A percentile compares a stretch with the other conserved stretches of the same genome.
These are phyloP conservation scores for Chalcis sispes DNA, from an alignment of 2,888 invertebrate species.

Conservation along the genomic window DNA sequence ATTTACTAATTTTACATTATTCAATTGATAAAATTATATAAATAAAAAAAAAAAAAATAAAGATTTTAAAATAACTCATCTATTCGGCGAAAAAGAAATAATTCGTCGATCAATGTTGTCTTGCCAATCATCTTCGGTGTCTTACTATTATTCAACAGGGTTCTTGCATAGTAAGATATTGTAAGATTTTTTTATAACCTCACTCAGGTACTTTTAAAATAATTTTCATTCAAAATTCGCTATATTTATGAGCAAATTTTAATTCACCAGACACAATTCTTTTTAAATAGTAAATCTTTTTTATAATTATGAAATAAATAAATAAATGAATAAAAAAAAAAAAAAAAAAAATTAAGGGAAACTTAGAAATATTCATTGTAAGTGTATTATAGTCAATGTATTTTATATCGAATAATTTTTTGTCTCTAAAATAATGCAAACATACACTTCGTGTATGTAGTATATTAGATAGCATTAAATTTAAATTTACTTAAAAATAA, in stretches of 20 bases:
- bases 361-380: not conserved
- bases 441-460: not conserved
- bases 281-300: not conserved
- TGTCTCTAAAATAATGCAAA: conserved; percentile 2
- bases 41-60: too few species aligned
- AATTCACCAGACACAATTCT: too few species aligned
- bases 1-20: too few species aligned
- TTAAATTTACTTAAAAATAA: conserved; percentile 15
- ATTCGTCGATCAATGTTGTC: conserved; percentile 33
- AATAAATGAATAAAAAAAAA: not conserved
- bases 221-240: conserved; percentile 23
- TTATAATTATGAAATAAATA: too few species aligned
- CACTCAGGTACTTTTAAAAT: conserved; percentile 36
- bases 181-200: conserved; percentile 41
- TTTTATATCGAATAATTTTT: too few species aligned
- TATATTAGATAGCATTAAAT: not conserved
- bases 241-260: conserved; percentile 12
- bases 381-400: not conserved
- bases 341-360: not conserved
- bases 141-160: conserved; percentile 53
- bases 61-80: not conserved
- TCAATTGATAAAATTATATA: too few species aligned
- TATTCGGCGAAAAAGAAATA: conserved; percentile 30
- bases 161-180: conserved; percentile 54
- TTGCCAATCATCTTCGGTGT: conserved; percentile 52